Percentiles rank a stretch among this genome's conserved stretches.
These are phyloP conservation scores for Xenopus petersii DNA, from an alignment of 2,797 vertebrate genomes.

Conservation along the genomic window DNA sequence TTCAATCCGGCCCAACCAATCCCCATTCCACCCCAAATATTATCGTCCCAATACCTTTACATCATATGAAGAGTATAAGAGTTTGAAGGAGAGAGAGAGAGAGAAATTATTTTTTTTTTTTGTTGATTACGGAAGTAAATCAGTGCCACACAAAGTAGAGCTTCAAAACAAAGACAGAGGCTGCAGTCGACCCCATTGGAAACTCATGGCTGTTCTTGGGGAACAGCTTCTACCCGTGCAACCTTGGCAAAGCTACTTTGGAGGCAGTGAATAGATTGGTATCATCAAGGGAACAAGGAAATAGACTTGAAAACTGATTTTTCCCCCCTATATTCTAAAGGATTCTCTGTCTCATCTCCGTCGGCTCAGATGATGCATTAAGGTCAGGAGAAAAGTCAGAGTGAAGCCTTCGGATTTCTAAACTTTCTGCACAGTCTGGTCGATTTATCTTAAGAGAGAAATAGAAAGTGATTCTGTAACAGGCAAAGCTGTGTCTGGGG, in stretches of 20 bases:
- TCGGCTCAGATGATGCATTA: slow-evolving; percentile 36
- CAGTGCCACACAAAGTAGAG: neutral
- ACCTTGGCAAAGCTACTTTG: slow-evolving; percentile 3
- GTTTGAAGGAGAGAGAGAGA: too few species aligned
- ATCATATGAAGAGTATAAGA: too few species aligned
- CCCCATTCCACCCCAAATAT: too few species aligned
- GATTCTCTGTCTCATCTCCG: slow-evolving; percentile 36
- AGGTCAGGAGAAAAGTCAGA: slow-evolving; percentile 36
- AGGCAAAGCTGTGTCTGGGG: neutral
- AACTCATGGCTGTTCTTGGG: slow-evolving; percentile 8
- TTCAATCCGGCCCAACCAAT: too few species aligned
- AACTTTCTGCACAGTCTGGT: slow-evolving; percentile 36
- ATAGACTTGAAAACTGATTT: slow-evolving; percentile 13
- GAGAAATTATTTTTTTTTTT: too few species aligned
- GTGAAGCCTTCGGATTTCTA: slow-evolving; percentile 18
- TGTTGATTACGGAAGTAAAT: too few species aligned
- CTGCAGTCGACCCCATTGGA: neutral
- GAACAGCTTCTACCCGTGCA: neutral
- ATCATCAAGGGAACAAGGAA: slow-evolving; percentile 24
- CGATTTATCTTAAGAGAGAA: slow-evolving; percentile 32
- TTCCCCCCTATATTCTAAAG: slow-evolving; percentile 21
- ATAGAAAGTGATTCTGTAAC: neutral
- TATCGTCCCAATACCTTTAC: too few species aligned
- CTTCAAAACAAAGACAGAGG: neutral
- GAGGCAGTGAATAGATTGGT: slow-evolving; percentile 15